phyloP scores from a whole-genome alignment of 2,797 vertebrate species.

The Chromobotia macracanthus region DNA sequence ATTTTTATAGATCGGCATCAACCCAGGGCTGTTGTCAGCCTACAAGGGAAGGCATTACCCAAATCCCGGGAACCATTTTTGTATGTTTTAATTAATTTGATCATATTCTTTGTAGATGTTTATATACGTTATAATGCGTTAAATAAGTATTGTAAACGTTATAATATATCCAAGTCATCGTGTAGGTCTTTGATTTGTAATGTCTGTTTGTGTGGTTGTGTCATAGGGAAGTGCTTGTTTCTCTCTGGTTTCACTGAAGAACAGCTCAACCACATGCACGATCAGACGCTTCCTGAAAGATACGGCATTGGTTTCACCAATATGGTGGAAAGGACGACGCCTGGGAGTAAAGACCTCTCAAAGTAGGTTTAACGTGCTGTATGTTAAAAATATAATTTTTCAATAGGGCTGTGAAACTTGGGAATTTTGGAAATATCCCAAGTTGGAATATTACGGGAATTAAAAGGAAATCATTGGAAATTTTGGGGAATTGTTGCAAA shows the following conservation, averaged over 20 bases:
- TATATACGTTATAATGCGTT: no score
- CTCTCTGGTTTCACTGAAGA: slow-evolving; percentile 90
- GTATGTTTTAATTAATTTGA: slow-evolving; percentile 77
- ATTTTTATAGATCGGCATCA: slow-evolving; percentile 89
- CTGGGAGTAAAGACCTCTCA: slow-evolving; percentile 96
- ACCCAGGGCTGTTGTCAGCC: slow-evolving; percentile 95
- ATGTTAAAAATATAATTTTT: not conserved
- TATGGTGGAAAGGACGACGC: slow-evolving; percentile 98
- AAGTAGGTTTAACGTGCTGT: slow-evolving; percentile 75
- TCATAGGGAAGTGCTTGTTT: slow-evolving; percentile 94
- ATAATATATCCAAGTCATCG: not conserved
- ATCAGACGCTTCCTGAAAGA: slow-evolving; percentile 88
- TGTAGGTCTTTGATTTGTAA: not conserved
- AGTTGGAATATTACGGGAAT: no score
- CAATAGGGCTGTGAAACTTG: not conserved
- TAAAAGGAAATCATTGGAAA: no score
- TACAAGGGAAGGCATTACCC: slow-evolving; percentile 98
- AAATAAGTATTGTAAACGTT: no score
- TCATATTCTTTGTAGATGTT: not conserved
- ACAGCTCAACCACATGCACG: slow-evolving; percentile 91
- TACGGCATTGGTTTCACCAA: slow-evolving; percentile 98
- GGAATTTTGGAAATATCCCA: no score
- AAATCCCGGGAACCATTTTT: slow-evolving; percentile 98
- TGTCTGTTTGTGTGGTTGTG: not conserved
- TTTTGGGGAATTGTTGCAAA: no score